Evolutionary conservation across 2,113 vertebrate species (phyloP).

Genomic region (Peromyscus californicus): DNA sequence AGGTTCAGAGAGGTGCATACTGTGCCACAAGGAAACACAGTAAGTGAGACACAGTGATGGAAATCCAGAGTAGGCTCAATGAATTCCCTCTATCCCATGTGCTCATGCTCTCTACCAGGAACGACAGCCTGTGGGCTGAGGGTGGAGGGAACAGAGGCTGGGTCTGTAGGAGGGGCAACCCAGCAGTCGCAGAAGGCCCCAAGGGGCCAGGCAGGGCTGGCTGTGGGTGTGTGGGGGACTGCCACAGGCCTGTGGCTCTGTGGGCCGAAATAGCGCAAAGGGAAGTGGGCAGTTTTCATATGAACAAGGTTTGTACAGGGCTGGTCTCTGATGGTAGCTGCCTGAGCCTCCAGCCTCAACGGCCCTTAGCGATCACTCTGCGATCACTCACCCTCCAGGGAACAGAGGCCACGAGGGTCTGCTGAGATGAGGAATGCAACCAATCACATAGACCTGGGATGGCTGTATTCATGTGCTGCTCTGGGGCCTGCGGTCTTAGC

Average conservation of each 20-base stretch:
- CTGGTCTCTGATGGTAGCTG: rapidly evolving
- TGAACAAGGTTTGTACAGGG: conserved; percentile 51
- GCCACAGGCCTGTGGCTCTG: neutral
- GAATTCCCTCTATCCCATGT: neutral
- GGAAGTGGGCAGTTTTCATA: conserved; percentile 82
- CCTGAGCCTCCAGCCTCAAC: neutral
- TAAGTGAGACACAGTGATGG: neutral
- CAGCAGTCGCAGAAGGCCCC: conserved; percentile 22
- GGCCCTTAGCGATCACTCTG: neutral
- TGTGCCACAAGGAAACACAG: neutral
- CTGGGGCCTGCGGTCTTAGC: neutral
- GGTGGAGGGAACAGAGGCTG: neutral
- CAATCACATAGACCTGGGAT: neutral
- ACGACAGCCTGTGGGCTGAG: neutral
- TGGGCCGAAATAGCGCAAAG: conserved; percentile 79
- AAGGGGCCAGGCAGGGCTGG: neutral
- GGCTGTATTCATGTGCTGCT: neutral
- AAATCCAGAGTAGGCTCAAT: neutral
- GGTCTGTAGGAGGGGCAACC: neutral
- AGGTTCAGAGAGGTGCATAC: neutral
- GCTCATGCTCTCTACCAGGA: neutral
- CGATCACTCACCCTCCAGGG: neutral
- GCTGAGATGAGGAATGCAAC: neutral
- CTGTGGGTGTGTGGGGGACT: neutral
- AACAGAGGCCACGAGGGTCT: neutral